Evolutionary conservation across 2,113 vertebrate species (phyloP).

Genomic region (Scophthalmus maximus): DNA sequence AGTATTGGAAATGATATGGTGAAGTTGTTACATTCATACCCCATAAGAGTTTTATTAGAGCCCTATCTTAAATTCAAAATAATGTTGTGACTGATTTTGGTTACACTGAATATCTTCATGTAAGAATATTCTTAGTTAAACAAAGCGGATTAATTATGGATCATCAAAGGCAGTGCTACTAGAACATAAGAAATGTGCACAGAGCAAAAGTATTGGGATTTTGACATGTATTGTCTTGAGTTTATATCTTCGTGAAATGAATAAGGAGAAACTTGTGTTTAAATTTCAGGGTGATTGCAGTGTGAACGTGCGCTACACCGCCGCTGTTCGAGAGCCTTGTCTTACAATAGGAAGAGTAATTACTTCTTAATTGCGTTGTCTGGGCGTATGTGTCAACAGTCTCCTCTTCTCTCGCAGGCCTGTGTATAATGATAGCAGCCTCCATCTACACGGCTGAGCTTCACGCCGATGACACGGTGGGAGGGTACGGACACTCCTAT

Average conservation of each 20-base stretch:
- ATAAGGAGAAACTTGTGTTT: constrained; percentile 21
- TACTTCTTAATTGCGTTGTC: constrained; percentile 31
- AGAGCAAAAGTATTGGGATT: constrained; percentile 3
- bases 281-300: constrained; percentile 10
- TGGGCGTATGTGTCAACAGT: constrained; percentile 1
- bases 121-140: background rate
- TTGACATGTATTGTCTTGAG: constrained; percentile 10
- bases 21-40: background rate
- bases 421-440: constrained; percentile 94
- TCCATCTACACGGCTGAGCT: constrained; percentile 91
- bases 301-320: background rate
- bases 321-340: constrained; percentile 11
- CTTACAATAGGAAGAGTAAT: constrained; percentile 39
- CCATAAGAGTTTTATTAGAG: background rate
- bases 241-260: constrained; percentile 23
- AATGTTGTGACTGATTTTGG: background rate
- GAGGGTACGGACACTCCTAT: constrained; percentile 90
- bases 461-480: constrained; percentile 73
- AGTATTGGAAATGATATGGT: background rate
- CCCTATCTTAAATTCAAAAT: background rate
- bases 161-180: background rate
- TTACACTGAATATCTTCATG: background rate
- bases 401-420: constrained; percentile 74
- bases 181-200: background rate
- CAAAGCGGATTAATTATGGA: constrained; percentile 8